Evolutionary conservation across 2,888 invertebrate species (phyloP), one percentile per base, ranked within the genome.

Genomic region (Cryptus armator): DNA sequence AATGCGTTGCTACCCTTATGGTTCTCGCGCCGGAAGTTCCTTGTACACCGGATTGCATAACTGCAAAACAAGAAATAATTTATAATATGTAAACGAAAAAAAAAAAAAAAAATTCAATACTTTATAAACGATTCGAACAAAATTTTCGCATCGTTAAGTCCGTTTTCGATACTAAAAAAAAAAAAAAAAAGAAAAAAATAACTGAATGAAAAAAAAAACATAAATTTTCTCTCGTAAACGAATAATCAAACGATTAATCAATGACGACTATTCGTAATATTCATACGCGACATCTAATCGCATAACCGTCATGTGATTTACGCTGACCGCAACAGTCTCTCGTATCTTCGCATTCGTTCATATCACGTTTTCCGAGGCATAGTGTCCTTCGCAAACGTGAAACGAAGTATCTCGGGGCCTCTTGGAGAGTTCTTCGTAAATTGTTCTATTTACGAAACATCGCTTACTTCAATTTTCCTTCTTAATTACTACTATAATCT

Each of bases 1-100:
- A 90, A 71, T 92, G 93, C 1, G 91, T 84, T 0, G 91, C 89
- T 71, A 93, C 91, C 76, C 93, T 91, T 46, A 93, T 88, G 2
- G 92, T 90, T 72, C 92, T 93, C n/a, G 88, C 83, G 3, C 87
- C 77, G 59, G 91, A 87, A 67, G 82, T 85, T 71, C 76, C 87
- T 44, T 89, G 85, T 46, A 88, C 81, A 19, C 90, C 71, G 12
- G 91, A 87, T 68, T 91, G 92, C 79, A 91, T 62, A 44, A 92
- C 92, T 92, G 84, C 0, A 87, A 84, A 56, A 62, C 62, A 71
- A 62, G 19, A 71, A 81, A 78, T 4, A 19, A 19, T 44, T 16
- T 1, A 1, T 16, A 19, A 46, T 29, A 62, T 24, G 51, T 62
- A 43, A 0, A 24, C 24, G 24, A 24, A 24, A 24, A 24, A 24